Evolutionary conservation across 2,113 vertebrate genomes (phyloP).

Genomic region (Irena cyanogastra): DNA sequence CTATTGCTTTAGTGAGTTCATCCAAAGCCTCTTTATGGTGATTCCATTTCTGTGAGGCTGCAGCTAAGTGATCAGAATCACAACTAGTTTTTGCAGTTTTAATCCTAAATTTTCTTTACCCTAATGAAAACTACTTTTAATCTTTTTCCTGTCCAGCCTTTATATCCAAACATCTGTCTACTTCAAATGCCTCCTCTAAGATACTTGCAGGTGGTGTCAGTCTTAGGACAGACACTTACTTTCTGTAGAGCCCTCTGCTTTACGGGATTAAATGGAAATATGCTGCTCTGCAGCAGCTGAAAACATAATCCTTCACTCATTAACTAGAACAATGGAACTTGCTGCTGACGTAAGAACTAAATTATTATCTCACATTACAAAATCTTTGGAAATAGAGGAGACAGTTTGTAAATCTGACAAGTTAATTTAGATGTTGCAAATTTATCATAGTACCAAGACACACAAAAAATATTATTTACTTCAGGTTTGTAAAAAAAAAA

Average conservation of each 20-base stretch:
- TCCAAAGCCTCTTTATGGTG: not conserved
- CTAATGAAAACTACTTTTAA: not conserved
- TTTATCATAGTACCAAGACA: not conserved
- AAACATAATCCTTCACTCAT: not conserved
- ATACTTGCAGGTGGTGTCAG: not conserved
- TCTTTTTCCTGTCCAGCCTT: not conserved
- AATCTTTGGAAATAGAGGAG: not conserved
- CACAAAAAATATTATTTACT: not conserved
- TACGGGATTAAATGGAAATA: not conserved
- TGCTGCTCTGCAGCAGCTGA: not conserved
- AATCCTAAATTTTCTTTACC: not conserved
- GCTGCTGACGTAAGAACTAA: not conserved
- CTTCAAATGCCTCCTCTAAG: not conserved
- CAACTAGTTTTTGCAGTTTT: not conserved
- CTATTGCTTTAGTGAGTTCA: slow-evolving; percentile 18
- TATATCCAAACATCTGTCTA: not conserved
- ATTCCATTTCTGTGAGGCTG: not conserved
- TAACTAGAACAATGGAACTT: not conserved
- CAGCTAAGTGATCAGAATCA: not conserved
- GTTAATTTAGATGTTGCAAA: not conserved
- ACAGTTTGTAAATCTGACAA: not conserved
- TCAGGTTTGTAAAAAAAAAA: not conserved
- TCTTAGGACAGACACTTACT: not conserved
- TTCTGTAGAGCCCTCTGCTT: not conserved
- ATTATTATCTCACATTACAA: not conserved